Evolutionary conservation across 35 echinoderm and acorn worm genomes (phyloP), one percentile per base, ranked within the genome.

Genomic region (Strongylocentrotus purpuratus): DNA sequence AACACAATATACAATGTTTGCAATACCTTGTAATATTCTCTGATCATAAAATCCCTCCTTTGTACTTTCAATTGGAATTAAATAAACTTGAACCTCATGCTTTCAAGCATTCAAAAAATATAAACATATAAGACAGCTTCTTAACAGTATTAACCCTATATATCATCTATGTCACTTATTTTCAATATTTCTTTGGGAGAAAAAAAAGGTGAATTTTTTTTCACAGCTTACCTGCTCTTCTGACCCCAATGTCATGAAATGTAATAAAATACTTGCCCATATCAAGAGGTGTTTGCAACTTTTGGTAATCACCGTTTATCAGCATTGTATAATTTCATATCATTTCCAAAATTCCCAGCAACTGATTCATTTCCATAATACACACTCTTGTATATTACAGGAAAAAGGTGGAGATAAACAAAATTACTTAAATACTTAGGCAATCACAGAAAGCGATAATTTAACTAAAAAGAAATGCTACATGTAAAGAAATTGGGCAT

Each of bases 401-500:
- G 25, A 12, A 55, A 11, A 15, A 11, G 20, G 96, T 97, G 85
- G 96, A 97, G 33, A 97, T 97, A 50, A 95, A 95, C 25, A 52
- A 86, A 65, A 86, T 97, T 58, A 99, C 98, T 22, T 94, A 65
- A 86, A 96, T 58, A 99, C 98, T 22, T 94, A 94, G 98, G 97
- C 65, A 94, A 86, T 90, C 9, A 59, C 17, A 59, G 31, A 33
- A 12, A 59, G 11, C 17, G 11, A 59, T 59, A 13, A 59, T 17
- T 14, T 14, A 59, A 59, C 52, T 59, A 11, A 11, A 11, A 59
- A 41, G 35, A 10, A 59, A 45, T 46, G 14, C 13, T 93, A 31
- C n/a, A 13, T 71, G 13, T 78, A 78, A 78, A 78, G 65, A 78
- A 78, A 78, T 78, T 7, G 0, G 22, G 28, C 65, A 4, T 18